phyloP scores from a whole-genome alignment of 2,888 invertebrate species.

The Anticlea derivata region DNA sequence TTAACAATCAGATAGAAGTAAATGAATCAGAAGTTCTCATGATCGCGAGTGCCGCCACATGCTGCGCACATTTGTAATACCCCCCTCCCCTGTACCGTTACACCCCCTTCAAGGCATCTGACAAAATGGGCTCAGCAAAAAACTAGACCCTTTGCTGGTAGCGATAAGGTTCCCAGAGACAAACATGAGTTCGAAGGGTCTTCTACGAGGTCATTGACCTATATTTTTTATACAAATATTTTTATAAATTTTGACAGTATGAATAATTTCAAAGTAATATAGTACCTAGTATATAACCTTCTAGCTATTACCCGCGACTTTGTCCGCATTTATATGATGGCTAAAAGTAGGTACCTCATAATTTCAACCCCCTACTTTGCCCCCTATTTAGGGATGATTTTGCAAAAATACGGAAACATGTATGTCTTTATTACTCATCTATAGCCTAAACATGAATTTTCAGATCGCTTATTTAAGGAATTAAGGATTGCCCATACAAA shows the following conservation, averaged over 20 bases:
- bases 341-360: no score
- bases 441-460: no score
- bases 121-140: slow-evolving; percentile 63
- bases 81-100: slow-evolving; percentile 51
- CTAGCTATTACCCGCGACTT: no score
- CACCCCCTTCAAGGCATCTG: slow-evolving; percentile 68
- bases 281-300: no score
- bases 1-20: slow-evolving; percentile 56
- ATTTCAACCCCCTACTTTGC: no score
- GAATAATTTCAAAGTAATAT: no score
- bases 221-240: slow-evolving; percentile 11
- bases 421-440: no score
- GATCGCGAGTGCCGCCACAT: slow-evolving; percentile 67
- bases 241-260: neutral
- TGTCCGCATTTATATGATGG: no score
- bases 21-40: slow-evolving; percentile 80
- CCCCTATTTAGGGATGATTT: no score
- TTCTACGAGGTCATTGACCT: slow-evolving; percentile 19
- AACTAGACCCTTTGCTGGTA: slow-evolving; percentile 44
- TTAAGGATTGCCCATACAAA: no score
- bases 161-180: slow-evolving; percentile 33
- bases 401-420: no score
- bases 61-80: slow-evolving; percentile 68
- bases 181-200: slow-evolving; percentile 25
- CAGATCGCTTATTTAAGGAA: no score